phyloP scores from a whole-genome alignment of 2,797 vertebrate genomes.

The Glossophaga mutica region DNA sequence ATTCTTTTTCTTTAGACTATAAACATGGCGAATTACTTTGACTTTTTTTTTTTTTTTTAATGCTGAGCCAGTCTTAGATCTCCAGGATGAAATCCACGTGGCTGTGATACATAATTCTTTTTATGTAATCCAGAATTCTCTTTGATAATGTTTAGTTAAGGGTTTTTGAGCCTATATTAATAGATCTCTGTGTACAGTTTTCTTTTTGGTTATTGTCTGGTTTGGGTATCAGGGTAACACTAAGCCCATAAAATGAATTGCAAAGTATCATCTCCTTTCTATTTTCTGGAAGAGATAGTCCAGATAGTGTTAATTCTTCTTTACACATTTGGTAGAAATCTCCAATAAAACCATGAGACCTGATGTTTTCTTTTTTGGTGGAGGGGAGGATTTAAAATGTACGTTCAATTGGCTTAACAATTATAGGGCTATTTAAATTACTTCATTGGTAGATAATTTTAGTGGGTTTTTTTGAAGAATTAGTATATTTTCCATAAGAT shows the following conservation, averaged over 20 bases:
- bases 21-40: neutral
- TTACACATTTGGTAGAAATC: neutral
- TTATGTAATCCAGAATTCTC: neutral
- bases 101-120: neutral
- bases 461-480: neutral
- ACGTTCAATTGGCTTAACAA: neutral
- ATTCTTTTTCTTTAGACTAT: neutral
- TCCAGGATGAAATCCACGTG: neutral
- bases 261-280: neutral
- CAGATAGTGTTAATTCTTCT: neutral
- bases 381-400: accelerated
- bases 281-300: neutral
- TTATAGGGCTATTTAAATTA: neutral
- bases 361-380: neutral
- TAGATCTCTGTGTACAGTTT: neutral
- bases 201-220: neutral
- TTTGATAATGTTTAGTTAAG: neutral
- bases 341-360: neutral
- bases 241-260: neutral
- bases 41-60: neutral
- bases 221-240: neutral
- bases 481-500: neutral
- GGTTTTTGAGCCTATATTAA: neutral
- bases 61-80: neutral
- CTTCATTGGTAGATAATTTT: neutral